A percentile compares a stretch with the other conserved stretches of the same genome.
Conservation (phyloP, 2,113 vertebrate species). For the Lanius ludovicianus region DNA sequence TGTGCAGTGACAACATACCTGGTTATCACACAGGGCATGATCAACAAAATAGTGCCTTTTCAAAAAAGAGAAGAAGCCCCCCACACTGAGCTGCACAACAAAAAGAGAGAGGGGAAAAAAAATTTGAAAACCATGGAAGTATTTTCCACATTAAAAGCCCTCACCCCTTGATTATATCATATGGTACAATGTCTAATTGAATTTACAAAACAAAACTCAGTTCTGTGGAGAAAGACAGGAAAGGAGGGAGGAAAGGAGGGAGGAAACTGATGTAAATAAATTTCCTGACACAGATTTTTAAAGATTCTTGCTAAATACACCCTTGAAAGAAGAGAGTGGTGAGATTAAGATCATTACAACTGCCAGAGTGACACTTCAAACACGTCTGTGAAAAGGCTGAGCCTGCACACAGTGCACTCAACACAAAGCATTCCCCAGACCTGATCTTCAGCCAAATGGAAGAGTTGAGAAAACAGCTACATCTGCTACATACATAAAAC, state of each 20-base stretch:
- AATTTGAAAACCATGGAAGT: not conserved
- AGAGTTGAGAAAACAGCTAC: not conserved
- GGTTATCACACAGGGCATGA: not conserved
- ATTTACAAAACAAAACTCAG: not conserved
- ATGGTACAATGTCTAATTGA: fast-evolving
- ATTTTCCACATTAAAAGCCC: not conserved
- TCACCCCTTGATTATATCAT: not conserved
- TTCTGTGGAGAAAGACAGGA: not conserved
- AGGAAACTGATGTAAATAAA: not conserved
- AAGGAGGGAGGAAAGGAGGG: too few species aligned
- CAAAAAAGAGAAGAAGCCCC: not conserved
- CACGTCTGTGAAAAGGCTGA: not conserved
- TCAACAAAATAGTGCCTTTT: not conserved
- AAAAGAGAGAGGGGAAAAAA: not conserved
- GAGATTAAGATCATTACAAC: not conserved
- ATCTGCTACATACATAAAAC: fast-evolving
- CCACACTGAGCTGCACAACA: not conserved
- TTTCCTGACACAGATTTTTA: not conserved
- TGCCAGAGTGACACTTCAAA: not conserved
- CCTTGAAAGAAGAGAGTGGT: not conserved
- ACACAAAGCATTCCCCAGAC: not conserved
- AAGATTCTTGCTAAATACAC: not conserved
- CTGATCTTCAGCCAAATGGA: not conserved
- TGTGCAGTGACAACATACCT: fast-evolving
- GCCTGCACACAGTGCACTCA: not conserved